phyloP scores from a whole-genome alignment of 1,140 invertebrate genomes.

The Drosophila ohnishii region DNA sequence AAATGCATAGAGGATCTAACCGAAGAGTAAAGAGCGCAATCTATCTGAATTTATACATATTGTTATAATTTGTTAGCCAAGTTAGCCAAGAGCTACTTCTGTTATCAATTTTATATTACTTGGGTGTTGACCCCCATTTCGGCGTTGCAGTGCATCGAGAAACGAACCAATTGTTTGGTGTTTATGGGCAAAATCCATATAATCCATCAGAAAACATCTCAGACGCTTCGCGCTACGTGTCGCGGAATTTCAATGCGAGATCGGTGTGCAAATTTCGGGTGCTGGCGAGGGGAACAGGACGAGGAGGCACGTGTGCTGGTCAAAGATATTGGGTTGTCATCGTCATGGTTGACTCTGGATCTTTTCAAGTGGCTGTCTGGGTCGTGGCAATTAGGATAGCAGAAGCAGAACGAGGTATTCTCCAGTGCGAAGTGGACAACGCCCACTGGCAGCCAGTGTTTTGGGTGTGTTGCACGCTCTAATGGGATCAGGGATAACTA shows the following conservation, averaged over 20 bases:
- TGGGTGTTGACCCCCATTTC: neutral
- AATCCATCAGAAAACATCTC: conserved; percentile 81
- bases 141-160: neutral
- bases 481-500: conserved; percentile 27
- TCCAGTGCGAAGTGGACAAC: conserved; percentile 36
- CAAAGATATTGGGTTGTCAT: conserved; percentile 35
- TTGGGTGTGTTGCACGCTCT: conserved; percentile 39
- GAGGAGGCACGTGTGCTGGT: conserved; percentile 49
- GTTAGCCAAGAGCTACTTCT: neutral
- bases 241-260: conserved; percentile 73
- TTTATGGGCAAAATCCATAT: conserved; percentile 82
- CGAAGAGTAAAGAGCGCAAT: too few species aligned
- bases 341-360: neutral
- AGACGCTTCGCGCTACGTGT: conserved; percentile 71
- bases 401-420: neutral
- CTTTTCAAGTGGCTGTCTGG: conserved; percentile 45
- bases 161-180: conserved; percentile 32
- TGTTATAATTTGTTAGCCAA: too few species aligned
- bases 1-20: too few species aligned
- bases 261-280: conserved; percentile 26
- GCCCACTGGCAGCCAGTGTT: conserved; percentile 43
- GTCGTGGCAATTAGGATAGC: conserved; percentile 43
- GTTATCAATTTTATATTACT: neutral
- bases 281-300: neutral
- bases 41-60: too few species aligned